Percentiles rank a stretch among this genome's conserved stretches.
phyloP scores from a whole-genome alignment of 2,888 invertebrate genomes.

The Theodoxus fluviatilis region DNA sequence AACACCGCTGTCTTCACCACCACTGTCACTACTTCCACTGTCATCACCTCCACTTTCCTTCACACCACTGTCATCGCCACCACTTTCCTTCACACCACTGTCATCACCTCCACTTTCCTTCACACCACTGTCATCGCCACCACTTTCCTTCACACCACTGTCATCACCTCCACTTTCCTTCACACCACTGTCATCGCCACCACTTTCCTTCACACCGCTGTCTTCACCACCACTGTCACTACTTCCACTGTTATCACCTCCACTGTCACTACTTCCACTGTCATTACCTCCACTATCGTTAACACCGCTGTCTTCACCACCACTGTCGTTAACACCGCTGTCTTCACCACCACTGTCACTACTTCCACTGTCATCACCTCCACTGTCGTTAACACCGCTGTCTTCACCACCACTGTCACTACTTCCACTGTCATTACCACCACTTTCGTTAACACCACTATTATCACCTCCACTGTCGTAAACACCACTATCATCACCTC shows the following conservation, averaged over 20 bases:
- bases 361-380: not conserved
- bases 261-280: not conserved
- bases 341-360: not conserved
- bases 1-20: not conserved
- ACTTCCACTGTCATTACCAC: not conserved
- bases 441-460: not conserved
- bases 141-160: not conserved
- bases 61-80: too few species aligned
- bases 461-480: not conserved
- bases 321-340: not conserved
- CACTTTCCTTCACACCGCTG: not conserved
- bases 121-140: not conserved
- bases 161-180: not conserved
- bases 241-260: not conserved
- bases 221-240: not conserved
- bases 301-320: not conserved
- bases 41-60: too few species aligned
- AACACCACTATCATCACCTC: not conserved
- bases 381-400: not conserved
- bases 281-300: not conserved
- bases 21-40: not conserved
- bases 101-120: too few species aligned
- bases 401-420: not conserved
- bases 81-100: too few species aligned
- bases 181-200: not conserved